A percentile compares a stretch with the other conserved stretches of the same genome.
Conservation (phyloP, 2,113 vertebrate genomes). For the Clupea harengus region DNA sequence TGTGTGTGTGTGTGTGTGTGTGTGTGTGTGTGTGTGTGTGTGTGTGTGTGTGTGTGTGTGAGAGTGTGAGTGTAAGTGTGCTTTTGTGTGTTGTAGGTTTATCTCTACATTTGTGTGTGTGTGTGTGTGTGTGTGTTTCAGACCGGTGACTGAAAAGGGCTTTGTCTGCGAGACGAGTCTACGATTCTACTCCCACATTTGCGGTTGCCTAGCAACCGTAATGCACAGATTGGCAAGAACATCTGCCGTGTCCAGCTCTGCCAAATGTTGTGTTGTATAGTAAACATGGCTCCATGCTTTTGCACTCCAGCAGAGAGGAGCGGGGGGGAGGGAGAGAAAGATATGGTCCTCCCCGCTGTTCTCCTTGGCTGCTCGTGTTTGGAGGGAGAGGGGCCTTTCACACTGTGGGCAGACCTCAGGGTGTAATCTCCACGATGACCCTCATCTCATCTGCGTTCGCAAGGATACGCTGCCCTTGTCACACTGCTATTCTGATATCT, state of each 20-base stretch:
- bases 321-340: constrained; percentile 2
- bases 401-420: constrained; percentile 5
- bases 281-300: constrained; percentile 35
- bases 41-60: constrained; percentile 19
- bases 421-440: constrained; percentile 28
- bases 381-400: background rate
- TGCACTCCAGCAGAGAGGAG: constrained; percentile 28
- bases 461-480: constrained; percentile 26
- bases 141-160: constrained; percentile 40
- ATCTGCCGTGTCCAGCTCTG: constrained; percentile 45
- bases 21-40: constrained; percentile 25
- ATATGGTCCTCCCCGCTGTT: constrained; percentile 29
- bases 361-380: constrained; percentile 7
- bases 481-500: background rate
- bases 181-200: constrained; percentile 42
- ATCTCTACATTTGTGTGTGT: constrained; percentile 20
- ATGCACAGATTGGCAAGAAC: constrained; percentile 56
- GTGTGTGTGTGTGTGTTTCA: constrained; percentile 24
- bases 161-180: constrained; percentile 38
- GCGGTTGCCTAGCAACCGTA: constrained; percentile 48
- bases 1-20: constrained; percentile 3
- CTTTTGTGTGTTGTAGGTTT: background rate
- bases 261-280: constrained; percentile 48
- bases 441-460: constrained; percentile 5
- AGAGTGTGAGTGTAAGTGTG: background rate